Conservation (phyloP, 2,888 invertebrate genomes). For the Lasius platythorax region DNA sequence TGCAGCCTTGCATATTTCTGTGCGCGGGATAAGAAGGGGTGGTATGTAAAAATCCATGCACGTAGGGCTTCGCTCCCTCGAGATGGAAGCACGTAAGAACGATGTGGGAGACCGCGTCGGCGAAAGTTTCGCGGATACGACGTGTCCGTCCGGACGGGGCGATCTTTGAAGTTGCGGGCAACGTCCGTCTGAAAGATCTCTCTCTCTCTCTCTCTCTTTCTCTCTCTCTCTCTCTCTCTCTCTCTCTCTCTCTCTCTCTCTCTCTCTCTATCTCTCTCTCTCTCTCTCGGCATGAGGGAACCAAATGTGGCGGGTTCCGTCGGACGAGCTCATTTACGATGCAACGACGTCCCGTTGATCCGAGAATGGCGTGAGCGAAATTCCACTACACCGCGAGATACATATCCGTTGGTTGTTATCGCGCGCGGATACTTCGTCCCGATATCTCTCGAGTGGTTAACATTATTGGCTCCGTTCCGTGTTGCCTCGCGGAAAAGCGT, state of each 20-base stretch:
- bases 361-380: constrained; percentile 35
- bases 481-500: not conserved
- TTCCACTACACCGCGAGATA: constrained; percentile 21
- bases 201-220: not conserved
- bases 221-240: constrained; percentile 14
- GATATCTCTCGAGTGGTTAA: constrained; percentile 3
- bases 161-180: constrained; percentile 63
- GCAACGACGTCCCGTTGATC: constrained; percentile 59
- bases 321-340: constrained; percentile 49
- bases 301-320: constrained; percentile 20
- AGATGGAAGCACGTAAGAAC: constrained; percentile 21
- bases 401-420: constrained; percentile 33
- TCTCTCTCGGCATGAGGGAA: constrained; percentile 41
- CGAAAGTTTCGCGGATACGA: constrained; percentile 56
- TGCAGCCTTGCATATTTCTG: constrained; percentile 15
- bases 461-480: constrained; percentile 7
- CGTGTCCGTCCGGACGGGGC: constrained; percentile 18
- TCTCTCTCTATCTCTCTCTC: constrained; percentile 24
- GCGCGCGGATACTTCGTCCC: not conserved
- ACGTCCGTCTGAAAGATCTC: constrained; percentile 53
- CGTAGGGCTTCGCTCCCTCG: constrained; percentile 35
- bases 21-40: not conserved
- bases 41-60: constrained; percentile 50
- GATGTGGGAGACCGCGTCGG: constrained; percentile 21
- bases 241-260: constrained; percentile 14